A percentile compares a stretch with the other conserved stretches of the same genome.
These are phyloP conservation scores for Calypte anna DNA, from an alignment of 2,113 vertebrate genomes.

Conservation along the genomic window DNA sequence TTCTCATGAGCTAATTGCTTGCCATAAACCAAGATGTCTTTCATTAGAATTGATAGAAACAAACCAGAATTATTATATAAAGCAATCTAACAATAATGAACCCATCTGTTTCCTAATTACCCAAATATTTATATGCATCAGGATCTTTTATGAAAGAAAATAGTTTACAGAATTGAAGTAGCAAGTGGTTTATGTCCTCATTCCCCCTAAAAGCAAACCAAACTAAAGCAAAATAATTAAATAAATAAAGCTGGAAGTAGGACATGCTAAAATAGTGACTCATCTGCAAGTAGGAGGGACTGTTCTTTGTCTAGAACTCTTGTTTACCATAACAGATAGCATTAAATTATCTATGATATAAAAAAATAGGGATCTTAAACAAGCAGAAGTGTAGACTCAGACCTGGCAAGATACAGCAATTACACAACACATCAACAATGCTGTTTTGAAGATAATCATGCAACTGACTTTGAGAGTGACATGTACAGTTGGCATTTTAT, in stretches of 20 bases:
- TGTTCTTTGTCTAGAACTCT: constrained; percentile 38
- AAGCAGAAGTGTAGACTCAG: neutral
- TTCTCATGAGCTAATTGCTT: neutral
- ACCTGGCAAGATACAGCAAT: neutral
- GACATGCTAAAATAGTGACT: constrained; percentile 11
- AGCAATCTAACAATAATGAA: neutral
- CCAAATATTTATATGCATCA: neutral
- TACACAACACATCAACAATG: neutral
- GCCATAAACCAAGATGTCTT: neutral
- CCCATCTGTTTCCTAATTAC: neutral
- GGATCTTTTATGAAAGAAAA: neutral
- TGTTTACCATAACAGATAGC: neutral
- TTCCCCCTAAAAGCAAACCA: neutral
- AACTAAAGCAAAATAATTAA: neutral
- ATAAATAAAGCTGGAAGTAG: neutral
- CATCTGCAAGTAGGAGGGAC: constrained; percentile 31
- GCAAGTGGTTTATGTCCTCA: neutral
- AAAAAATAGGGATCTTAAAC: neutral
- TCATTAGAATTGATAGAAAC: neutral
- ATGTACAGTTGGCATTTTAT: neutral
- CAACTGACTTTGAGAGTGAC: neutral
- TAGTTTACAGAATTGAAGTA: neutral
- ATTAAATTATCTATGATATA: constrained; percentile 19
- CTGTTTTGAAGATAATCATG: constrained; percentile 13
- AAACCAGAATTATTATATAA: neutral